Percentiles rank a stretch among this genome's conserved stretches.
These are phyloP conservation scores for Chloebia gouldiae DNA, from an alignment of 2,113 vertebrate genomes.

Conservation along the genomic window DNA sequence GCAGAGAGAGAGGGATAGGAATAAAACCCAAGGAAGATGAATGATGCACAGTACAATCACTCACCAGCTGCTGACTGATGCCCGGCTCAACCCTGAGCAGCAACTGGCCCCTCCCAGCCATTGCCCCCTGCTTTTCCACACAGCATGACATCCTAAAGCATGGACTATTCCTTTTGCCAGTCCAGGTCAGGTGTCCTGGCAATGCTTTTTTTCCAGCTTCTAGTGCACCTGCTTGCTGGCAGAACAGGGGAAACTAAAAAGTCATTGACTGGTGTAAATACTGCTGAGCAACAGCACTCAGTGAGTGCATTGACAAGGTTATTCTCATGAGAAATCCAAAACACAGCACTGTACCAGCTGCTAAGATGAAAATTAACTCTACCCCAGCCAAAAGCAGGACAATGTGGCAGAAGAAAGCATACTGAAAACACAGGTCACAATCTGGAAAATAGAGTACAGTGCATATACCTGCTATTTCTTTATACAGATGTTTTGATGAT, in stretches of 20 bases:
- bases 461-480: rapidly evolving
- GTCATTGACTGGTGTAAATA: background rate
- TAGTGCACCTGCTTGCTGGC: background rate
- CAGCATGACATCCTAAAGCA: background rate
- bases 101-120: background rate
- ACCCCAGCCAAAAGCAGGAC: background rate
- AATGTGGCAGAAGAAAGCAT: background rate
- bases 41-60: rapidly evolving
- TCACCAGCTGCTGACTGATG: background rate
- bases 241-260: background rate
- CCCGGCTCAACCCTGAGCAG: background rate
- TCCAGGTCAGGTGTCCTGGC: background rate
- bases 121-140: background rate
- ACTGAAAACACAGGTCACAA: background rate
- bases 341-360: background rate
- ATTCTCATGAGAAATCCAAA: background rate
- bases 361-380: background rate
- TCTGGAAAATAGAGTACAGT: background rate
- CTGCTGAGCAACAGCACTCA: background rate
- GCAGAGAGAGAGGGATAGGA: background rate
- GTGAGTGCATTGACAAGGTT: background rate
- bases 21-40: background rate
- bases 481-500: background rate
- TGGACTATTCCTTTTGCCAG: background rate
- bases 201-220: background rate